Base-by-base conservation (phyloP, 2,113 vertebrate genomes). In the Pimephales promelas region DNA sequence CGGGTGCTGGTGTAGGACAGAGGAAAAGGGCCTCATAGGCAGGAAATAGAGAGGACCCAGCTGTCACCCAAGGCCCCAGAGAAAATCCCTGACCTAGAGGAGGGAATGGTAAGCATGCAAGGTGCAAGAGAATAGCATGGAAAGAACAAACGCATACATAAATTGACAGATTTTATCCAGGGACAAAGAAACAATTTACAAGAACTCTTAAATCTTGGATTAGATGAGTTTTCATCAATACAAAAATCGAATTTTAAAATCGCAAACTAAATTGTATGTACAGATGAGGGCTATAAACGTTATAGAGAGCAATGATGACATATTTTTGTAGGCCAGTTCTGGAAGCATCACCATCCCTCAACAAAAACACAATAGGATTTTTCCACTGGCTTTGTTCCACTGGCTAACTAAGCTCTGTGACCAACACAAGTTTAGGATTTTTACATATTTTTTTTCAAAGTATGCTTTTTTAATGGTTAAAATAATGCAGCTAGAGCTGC, bases 41-140 rank as follows among this genome's bases (percentile, higher is more conserved):
- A 86, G 89, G 88, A 92, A 92, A 91, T 87, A 87, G 89, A 43
- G n/a, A 82, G 88, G 81, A 87, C 89, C 91, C 93, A 95, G 94
- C 93, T 95, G 93, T 92, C 91, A 34, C 88, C 84, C 86, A 86
- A 86, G 80, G 91, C 90, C 61, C 90, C 87, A 94, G 90, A 88
- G 93, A 92, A 94, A 96, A 96, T 93, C 89, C 84, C 18, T 92
- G 94, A 94, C 93, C 94, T 94, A 93, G 89, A 89, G 92, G 90
- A 90, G 93, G 92, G 90, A 93, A 94, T 92, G 90, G 40, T 75
- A 89, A 89, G 90, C 91, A 94, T 56, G 88, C 86, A 80, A 88
- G 73, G 83, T 79, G 83, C 80, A 80, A 54, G 31, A 54, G 78
- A 43, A 80, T 68, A 77, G 75, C 70, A 86, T 73, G 85, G 81